Evolutionary conservation across 2,888 invertebrate genomes (phyloP).

Genomic region (Hydriomena furcata): DNA sequence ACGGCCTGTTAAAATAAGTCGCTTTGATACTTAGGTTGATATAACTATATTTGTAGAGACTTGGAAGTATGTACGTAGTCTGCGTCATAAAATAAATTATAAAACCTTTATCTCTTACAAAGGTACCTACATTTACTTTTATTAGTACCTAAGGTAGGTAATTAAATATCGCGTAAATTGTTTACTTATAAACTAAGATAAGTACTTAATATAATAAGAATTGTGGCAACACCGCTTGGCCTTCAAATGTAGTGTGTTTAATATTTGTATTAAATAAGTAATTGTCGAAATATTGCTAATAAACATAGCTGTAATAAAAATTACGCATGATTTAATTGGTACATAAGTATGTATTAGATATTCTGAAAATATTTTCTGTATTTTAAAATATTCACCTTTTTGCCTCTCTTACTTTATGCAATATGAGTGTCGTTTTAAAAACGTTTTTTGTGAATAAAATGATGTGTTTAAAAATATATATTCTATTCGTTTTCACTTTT

Average conservation of each 20-base stretch:
- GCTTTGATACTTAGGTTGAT: neutral
- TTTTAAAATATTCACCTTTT: conserved; percentile 68
- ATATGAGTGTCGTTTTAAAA: conserved; percentile 81
- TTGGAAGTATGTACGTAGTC: too few species aligned
- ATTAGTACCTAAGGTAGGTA: conserved; percentile 27
- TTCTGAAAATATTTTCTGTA: conserved; percentile 46
- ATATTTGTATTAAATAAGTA: conserved; percentile 50
- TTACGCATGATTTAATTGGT: conserved; percentile 58
- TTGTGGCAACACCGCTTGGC: conserved; percentile 83
- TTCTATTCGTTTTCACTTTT: too few species aligned
- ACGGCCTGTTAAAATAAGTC: conserved; percentile 45
- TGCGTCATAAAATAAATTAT: conserved; percentile 9
- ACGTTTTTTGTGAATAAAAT: conserved; percentile 78
- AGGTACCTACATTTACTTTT: neutral
- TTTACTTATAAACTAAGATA: conserved; percentile 3
- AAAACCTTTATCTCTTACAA: conserved; percentile 54
- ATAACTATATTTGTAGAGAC: neutral
- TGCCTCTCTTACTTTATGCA: conserved; percentile 76
- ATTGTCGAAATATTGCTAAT: conserved; percentile 45
- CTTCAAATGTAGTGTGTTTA: conserved; percentile 76
- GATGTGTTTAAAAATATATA: conserved; percentile 64
- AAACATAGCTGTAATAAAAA: conserved; percentile 32
- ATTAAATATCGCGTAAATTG: too few species aligned
- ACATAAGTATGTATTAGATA: conserved; percentile 42
- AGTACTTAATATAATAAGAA: conserved; percentile 26